phyloP scores from a whole-genome alignment of 53 echinoderm and acorn worm species.

The Henricia sp. region DNA sequence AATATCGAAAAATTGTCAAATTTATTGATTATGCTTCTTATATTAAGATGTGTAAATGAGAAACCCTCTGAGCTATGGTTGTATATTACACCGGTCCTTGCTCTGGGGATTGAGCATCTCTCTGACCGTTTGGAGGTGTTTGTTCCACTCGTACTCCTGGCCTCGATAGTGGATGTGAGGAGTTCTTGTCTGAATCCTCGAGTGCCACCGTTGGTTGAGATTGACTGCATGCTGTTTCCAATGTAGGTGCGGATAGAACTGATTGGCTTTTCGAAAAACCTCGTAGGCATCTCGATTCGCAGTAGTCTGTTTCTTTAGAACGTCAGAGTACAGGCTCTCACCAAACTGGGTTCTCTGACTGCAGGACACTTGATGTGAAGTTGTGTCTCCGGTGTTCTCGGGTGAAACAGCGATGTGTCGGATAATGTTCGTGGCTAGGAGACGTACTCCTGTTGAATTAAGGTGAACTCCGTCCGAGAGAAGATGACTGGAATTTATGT shows the following conservation, averaged over 20 bases:
- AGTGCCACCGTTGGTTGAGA: too few relatives aligned
- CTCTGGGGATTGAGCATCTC: not conserved
- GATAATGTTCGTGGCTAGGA: constrained; percentile 2
- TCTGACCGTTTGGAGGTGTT: constrained; percentile 4
- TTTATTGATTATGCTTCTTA: constrained; percentile 38
- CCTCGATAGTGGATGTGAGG: not conserved
- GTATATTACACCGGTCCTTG: constrained; percentile 1
- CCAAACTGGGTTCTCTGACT: too few relatives aligned
- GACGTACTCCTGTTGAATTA: constrained; percentile 13
- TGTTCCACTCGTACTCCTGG: constrained; percentile 12
- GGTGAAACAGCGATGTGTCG: not conserved
- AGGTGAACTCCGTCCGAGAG: constrained; percentile 31
- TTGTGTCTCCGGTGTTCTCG: too few relatives aligned
- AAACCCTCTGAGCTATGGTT: constrained; percentile 1
- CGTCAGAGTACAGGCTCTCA: too few relatives aligned
- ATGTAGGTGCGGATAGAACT: too few relatives aligned
- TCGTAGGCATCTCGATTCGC: too few relatives aligned
- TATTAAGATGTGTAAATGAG: constrained; percentile 29
- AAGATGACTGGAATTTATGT: not conserved
- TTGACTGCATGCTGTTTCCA: too few relatives aligned
- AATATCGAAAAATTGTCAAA: not conserved
- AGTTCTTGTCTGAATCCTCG: not conserved
- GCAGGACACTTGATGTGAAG: too few relatives aligned
- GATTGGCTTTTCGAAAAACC: too few relatives aligned
- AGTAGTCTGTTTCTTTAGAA: too few relatives aligned